Evolutionary conservation across 2,888 invertebrate genomes (phyloP), one percentile per base, ranked within the genome.

Genomic region (Timandra comae): DNA sequence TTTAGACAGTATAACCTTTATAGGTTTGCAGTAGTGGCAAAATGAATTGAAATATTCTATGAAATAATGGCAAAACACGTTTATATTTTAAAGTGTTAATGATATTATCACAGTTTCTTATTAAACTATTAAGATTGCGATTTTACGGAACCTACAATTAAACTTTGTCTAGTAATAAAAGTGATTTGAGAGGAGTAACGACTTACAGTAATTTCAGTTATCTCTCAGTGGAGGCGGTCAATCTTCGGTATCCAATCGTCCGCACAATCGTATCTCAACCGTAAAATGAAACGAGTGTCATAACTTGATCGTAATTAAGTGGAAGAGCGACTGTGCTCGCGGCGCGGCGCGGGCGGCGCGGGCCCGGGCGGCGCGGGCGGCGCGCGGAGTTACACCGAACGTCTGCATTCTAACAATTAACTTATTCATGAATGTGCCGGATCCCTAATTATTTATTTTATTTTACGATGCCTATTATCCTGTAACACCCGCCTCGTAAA

Each of bases 371-470:
- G n/a, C n/a, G n/a, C n/a, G n/a, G n/a, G n/a, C n/a, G n/a, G n/a
- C n/a, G n/a, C n/a, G 38, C 36, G 49, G 47, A 49, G 43, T 44
- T 42, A 46, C 45, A 42, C 43, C 50, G 49, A n/a, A 33, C 48
- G 55, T 63, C 61, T 70, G 74, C 70, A 73, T 55, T 62, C 65
- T 59, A 51, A 69, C 70, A 71, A 71, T 79, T 77, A 75, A 76
- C 66, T 81, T 76, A 81, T 81, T 82, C 80, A 82, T 79, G 79
- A 79, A 70, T 70, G 64, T 64, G 60, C 73, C 54, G 52, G 60
- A 47, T 62, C 59, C 66, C 68, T 78, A 80, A 81, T 81, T 81
- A 82, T 81, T 81, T 80, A 81, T 77, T 80, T 80, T 80, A 81
- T 78, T 82, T 82, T 81, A 82, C 70, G 79, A 73, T 56, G 59